Conservation (phyloP, 2,113 vertebrate species). For the Crotalus tigris region DNA sequence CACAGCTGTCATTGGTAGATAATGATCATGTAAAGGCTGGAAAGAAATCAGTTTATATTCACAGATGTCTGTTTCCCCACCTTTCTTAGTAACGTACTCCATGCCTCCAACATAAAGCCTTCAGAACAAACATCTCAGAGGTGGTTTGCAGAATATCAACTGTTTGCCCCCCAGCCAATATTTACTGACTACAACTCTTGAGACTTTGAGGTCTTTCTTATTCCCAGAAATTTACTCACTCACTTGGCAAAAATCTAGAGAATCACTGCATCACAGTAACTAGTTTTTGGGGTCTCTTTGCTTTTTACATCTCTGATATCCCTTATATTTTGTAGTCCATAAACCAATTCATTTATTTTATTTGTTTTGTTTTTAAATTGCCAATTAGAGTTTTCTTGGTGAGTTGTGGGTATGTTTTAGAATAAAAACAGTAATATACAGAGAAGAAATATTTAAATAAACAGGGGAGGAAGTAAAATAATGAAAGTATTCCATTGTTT, state of each 20-base stretch:
- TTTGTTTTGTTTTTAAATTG: not conserved
- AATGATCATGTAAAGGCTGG: not conserved
- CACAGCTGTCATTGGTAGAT: slow-evolving; percentile 15
- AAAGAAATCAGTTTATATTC: slow-evolving; percentile 30
- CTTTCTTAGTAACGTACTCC: not conserved
- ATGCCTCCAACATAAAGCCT: not conserved
- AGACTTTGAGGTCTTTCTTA: not conserved
- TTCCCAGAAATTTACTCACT: not conserved
- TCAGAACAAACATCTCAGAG: slow-evolving; percentile 6
- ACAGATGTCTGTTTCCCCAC: not conserved
- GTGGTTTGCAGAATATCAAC: not conserved
- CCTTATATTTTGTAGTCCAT: not conserved
- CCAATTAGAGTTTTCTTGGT: not conserved
- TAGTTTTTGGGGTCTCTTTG: not conserved
- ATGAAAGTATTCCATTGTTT: not conserved
- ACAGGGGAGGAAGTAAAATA: not conserved
- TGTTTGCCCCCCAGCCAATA: not conserved
- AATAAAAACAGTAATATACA: not conserved
- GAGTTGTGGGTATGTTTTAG: not conserved
- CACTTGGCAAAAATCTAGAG: not conserved
- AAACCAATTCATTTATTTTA: not conserved
- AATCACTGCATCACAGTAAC: not conserved
- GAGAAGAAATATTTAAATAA: not conserved
- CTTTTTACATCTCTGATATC: not conserved
- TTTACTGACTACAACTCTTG: not conserved